These are phyloP conservation scores for Myzus persicae DNA, from an alignment of 1,140 invertebrate species.

Conservation along the genomic window DNA sequence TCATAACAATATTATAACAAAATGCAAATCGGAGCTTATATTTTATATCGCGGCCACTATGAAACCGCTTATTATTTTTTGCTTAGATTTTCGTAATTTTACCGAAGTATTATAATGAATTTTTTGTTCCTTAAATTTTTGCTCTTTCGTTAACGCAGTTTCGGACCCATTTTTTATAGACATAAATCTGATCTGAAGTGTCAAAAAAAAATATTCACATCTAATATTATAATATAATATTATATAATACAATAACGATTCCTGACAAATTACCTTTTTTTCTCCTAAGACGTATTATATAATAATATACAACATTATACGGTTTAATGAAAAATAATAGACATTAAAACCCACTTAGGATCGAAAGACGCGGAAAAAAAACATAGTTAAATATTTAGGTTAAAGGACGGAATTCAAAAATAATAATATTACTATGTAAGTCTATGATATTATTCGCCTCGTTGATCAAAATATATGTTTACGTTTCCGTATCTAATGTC, in stretches of 20 bases:
- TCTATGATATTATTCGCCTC: not conserved
- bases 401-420: not conserved
- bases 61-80: not conserved
- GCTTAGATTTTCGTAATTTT: not conserved
- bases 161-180: not conserved
- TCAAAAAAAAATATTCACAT: not conserved
- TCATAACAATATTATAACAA: not conserved
- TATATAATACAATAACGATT: not conserved
- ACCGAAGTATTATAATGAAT: not conserved
- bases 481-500: not conserved
- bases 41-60: not conserved
- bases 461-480: not conserved
- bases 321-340: conserved; percentile 35
- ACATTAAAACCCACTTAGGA: not conserved
- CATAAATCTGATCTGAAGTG: not conserved
- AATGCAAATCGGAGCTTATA: not conserved
- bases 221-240: not conserved
- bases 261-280: conserved; percentile 23
- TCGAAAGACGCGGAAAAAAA: not conserved
- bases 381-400: not conserved
- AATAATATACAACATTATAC: not conserved
- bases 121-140: not conserved
- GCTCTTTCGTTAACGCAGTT: not conserved
- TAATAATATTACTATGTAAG: not conserved
- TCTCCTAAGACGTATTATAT: not conserved